phyloP scores from a whole-genome alignment of 2,888 invertebrate genomes.

The Protodeltote pygarga region DNA sequence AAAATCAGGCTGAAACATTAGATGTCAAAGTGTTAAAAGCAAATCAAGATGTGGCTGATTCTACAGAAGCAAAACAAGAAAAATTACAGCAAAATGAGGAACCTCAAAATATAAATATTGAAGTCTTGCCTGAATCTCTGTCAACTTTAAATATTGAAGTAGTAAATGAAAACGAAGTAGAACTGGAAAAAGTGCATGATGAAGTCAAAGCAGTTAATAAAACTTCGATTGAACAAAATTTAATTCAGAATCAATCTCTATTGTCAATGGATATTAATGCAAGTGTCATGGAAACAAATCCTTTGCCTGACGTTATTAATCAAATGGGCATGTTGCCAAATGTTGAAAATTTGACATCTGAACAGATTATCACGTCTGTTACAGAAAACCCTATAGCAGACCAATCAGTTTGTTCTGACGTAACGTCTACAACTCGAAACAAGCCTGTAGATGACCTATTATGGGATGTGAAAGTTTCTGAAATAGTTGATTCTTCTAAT shows the following conservation, averaged over 20 bases:
- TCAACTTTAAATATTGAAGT: slow-evolving; percentile 1
- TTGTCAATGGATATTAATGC: slow-evolving; percentile 41
- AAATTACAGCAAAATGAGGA: background rate
- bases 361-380: background rate
- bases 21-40: background rate
- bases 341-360: slow-evolving; percentile 3
- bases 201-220: slow-evolving; percentile 2
- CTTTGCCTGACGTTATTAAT: slow-evolving; percentile 52
- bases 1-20: background rate
- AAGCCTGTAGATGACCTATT: slow-evolving; percentile 20
- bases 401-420: background rate
- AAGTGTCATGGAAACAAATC: slow-evolving; percentile 32
- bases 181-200: background rate
- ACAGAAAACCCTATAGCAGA: background rate
- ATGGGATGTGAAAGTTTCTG: slow-evolving; percentile 7
- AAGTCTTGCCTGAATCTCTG: slow-evolving; percentile 6
- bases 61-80: background rate
- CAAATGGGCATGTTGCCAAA: slow-evolving; percentile 30
- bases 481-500: slow-evolving; percentile 1
- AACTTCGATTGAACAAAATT: slow-evolving; percentile 2
- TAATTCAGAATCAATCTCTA: background rate
- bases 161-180: background rate
- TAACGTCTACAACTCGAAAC: background rate
- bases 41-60: slow-evolving; percentile 6
- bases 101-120: background rate